phyloP scores from a whole-genome alignment of 2,797 vertebrate species.

The Xenops minutus region DNA sequence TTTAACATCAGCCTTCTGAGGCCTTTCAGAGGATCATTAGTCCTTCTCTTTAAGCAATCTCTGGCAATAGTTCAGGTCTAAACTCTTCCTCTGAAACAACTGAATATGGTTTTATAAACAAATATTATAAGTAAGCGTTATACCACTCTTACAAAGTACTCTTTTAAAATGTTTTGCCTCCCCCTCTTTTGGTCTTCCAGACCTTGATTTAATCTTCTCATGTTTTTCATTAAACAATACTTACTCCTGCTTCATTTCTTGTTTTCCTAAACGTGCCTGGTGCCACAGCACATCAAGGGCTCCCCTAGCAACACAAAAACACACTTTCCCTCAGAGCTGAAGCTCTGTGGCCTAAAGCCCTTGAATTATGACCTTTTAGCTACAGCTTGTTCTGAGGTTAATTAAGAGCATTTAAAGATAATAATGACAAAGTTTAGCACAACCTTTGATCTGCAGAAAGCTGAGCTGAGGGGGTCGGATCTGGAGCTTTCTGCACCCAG shows the following conservation, averaged over 20 bases:
- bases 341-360: background rate
- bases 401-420: constrained; percentile 45
- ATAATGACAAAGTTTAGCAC: background rate
- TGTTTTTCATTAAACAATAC: constrained; percentile 22
- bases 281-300: constrained; percentile 38
- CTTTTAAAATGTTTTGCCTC: background rate
- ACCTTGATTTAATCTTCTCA: background rate
- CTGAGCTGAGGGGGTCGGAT: background rate
- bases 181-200: background rate
- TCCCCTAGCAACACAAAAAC: constrained; percentile 65
- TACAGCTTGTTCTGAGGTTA: constrained; percentile 37
- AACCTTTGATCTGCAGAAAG: background rate
- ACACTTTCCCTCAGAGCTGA: constrained; percentile 30
- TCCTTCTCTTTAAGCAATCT: background rate
- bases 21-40: background rate
- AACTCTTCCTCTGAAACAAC: background rate
- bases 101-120: background rate
- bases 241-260: background rate
- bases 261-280: constrained; percentile 30
- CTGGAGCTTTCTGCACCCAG: background rate
- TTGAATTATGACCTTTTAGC: constrained; percentile 51
- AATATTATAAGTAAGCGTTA: background rate
- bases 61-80: background rate
- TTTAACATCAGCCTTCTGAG: background rate
- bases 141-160: background rate